A percentile compares a stretch with the other conserved stretches of the same genome.
Evolutionary conservation across 2,797 vertebrate species (phyloP).

Genomic region (Parotocinclus haroldoi): DNA sequence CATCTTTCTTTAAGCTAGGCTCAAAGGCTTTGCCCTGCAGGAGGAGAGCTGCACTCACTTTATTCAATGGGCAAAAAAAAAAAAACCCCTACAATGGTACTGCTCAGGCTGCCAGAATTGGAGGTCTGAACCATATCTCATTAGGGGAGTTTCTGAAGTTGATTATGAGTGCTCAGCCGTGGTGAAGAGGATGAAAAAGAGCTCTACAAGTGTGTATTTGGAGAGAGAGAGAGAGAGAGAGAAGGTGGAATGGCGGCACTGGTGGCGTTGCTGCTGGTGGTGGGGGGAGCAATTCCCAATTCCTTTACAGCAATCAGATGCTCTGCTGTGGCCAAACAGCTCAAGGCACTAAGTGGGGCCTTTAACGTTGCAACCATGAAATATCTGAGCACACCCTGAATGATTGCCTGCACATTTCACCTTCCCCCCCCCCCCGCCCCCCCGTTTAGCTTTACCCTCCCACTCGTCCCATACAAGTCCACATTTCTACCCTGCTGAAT

Average conservation of each 20-base stretch:
- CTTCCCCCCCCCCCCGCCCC: conserved; percentile 15
- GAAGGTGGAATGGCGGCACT: conserved; percentile 38
- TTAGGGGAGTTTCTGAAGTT: conserved; percentile 48
- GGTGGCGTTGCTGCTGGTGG: conserved; percentile 24
- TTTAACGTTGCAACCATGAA: conserved; percentile 34
- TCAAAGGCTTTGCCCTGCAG: conserved; percentile 21
- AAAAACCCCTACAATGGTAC: conserved; percentile 35
- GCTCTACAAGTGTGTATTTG: conserved; percentile 26
- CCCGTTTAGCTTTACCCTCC: conserved; percentile 38
- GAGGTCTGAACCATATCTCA: conserved; percentile 46
- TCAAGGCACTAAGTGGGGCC: conserved; percentile 42
- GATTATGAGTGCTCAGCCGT: conserved; percentile 47
- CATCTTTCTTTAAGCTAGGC: conserved; percentile 5
- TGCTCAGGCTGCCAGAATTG: conserved; percentile 44
- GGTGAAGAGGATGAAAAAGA: conserved; percentile 41
- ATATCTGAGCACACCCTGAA: conserved; percentile 28
- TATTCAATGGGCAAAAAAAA: conserved; percentile 50
- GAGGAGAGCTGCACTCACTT: conserved; percentile 30
- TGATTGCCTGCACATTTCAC: conserved; percentile 32
- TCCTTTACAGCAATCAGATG: conserved; percentile 55
- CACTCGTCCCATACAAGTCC: conserved; percentile 40
- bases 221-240: conserved; percentile 16
- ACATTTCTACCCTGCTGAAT: conserved; percentile 50
- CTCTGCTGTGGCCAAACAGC: conserved; percentile 48
- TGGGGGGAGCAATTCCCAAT: conserved; percentile 52